phyloP scores from a whole-genome alignment of 2,888 invertebrate species.

The Octodonta nipae region DNA sequence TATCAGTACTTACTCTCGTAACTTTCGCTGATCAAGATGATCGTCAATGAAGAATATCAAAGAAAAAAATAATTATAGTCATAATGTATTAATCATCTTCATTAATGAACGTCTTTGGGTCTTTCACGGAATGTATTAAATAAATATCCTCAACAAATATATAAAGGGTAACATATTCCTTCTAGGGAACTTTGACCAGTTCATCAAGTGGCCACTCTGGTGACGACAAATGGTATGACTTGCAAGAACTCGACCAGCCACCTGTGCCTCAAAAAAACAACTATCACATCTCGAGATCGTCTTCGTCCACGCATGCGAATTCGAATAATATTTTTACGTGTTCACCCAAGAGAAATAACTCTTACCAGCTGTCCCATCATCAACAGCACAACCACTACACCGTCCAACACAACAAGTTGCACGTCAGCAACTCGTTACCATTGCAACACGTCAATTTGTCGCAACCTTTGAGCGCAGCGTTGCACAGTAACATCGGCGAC shows the following conservation, averaged over 20 bases:
- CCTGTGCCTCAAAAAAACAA: constrained; percentile 35
- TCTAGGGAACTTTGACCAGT: constrained; percentile 47
- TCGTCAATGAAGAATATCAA: no score
- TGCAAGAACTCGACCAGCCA: constrained; percentile 41
- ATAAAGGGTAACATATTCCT: no score
- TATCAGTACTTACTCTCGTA: no score
- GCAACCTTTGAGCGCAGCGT: constrained; percentile 30
- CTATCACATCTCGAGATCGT: constrained; percentile 27
- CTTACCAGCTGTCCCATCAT: constrained; percentile 26
- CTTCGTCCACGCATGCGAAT: constrained; percentile 13
- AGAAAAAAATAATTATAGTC: no score
- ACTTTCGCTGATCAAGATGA: no score
- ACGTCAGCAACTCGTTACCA: constrained; percentile 36
- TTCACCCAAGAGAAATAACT: constrained; percentile 31
- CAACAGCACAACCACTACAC: constrained; percentile 27
- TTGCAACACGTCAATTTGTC: constrained; percentile 33
- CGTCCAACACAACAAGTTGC: constrained; percentile 32
- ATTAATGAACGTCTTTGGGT: no score
- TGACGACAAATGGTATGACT: constrained; percentile 52
- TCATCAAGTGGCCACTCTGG: constrained; percentile 50
- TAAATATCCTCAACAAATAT: no score
- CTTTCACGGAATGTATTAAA: no score
- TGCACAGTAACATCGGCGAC: constrained; percentile 33
- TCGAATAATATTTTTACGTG: constrained; percentile 31
- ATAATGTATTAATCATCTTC: no score